Conservation (phyloP, 2,113 vertebrate species). For the Setophaga petechia region DNA sequence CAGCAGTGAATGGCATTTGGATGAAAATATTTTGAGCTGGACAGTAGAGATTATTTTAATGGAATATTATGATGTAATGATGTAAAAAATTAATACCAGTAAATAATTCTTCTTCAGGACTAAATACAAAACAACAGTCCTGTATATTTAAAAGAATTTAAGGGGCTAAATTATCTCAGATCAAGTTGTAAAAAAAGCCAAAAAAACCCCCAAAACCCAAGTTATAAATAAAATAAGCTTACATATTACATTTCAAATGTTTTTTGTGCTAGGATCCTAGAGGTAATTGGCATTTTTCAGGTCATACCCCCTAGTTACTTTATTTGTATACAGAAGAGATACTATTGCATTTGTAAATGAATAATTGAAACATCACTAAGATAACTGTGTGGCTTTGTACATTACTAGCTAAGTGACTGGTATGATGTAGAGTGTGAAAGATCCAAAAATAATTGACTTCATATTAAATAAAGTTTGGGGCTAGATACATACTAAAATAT, state of each 20-base stretch:
- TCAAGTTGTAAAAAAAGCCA: not conserved
- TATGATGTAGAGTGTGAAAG: not conserved
- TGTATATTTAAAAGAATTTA: not conserved
- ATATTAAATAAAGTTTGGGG: not conserved
- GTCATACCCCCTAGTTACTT: not conserved
- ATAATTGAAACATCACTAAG: constrained; percentile 73
- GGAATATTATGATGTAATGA: not conserved
- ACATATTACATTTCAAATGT: not conserved
- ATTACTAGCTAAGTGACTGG: not conserved
- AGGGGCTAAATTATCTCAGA: not conserved
- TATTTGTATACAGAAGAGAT: constrained; percentile 58
- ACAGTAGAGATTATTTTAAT: not conserved
- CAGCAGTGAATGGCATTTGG: not conserved
- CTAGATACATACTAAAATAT: not conserved
- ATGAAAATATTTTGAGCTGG: not conserved
- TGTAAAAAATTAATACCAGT: not conserved
- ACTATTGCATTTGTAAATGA: constrained; percentile 68
- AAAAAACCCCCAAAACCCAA: rapidly evolving
- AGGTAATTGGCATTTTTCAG: not conserved
- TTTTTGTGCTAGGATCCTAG: not conserved
- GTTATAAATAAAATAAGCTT: not conserved
- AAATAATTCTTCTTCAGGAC: not conserved
- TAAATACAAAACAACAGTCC: not conserved
- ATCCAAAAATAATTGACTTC: not conserved
- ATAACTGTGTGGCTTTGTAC: constrained; percentile 44